Evolutionary conservation across 1,140 invertebrate species (phyloP), one percentile per base, ranked within the genome.

Genomic region (Drosophila obscura): DNA sequence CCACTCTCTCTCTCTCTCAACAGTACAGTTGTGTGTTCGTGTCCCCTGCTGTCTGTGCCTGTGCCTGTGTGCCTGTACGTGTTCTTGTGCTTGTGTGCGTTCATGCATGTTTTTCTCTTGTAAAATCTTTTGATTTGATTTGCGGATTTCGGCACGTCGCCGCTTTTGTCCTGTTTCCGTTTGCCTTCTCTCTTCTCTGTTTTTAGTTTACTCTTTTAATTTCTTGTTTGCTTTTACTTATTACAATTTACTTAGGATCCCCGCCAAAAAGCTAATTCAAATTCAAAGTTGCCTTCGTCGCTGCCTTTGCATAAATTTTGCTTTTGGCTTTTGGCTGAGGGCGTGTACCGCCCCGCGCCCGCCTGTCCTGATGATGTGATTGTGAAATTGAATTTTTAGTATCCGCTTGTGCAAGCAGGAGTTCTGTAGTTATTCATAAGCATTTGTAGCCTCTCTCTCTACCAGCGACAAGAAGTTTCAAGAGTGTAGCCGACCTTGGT

Each of bases 101-200:
- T 71, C 61, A 75, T 81, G 77, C 78, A 78, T 65, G 69, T 6
- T 7, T 28, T 7, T 28, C 74, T 81, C 69, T 75, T 87, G 77
- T 81, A 78, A 77, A 85, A 75, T 87, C 82, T 87, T 87, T 75
- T 87, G 82, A 87, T 85, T 85, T 85, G 65, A 85, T 82, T 85
- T 82, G 68, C 74, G 78, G 69, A 85, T 85, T 75, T 82, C 63
- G 59, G 74, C 78, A 81, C 81, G 82, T 81, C 57, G 63, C 51
- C 59, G 35, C 35, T 57, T 26, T 80, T 63, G 53, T 57, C 28
- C 45, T 60, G 24, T 9, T 55, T 13, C 4, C 6, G 39, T 15
- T n/a, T 26, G 15, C n/a, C 28, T 22, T 16, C 44, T 52, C 48
- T 39, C 28, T 22, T 16, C 44, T 52, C 48, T 39, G 55, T 22